Evolutionary conservation across 2,113 vertebrate species (phyloP), one percentile per base, ranked within the genome.

Genomic region (Eublepharis macularius): DNA sequence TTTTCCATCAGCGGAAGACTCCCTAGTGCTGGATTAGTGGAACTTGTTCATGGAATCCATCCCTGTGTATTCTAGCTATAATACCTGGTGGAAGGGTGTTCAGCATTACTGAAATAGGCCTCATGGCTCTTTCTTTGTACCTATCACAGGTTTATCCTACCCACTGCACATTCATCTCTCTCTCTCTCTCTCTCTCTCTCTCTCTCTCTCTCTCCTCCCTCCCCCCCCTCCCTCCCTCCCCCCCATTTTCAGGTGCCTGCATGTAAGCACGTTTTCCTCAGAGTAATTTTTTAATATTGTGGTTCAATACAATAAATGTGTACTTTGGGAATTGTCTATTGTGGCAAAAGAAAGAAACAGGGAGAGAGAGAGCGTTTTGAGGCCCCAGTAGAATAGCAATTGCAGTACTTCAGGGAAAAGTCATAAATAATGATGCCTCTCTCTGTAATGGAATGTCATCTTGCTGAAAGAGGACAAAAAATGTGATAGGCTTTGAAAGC

Each of bases 401-500:
- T 9, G n/a, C 39, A 47, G 79, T 70, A 32, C 72, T 79, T 87
- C 51, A 68, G 49, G 43, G n/a, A 24, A 34, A 76, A 60, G 63
- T 80, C 41, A 45, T 86, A 81, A 51, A 81, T 76, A 36, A 83
- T 45, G 36, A 68, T 41, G 29, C 78, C 47, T 72, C 12, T 60
- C 49, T 63, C 10, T 80, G 68, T 84, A 80, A 75, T 80, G 45
- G 47, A 57, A 82, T 84, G 82, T 80, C 69, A 14, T 68, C 17
- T 14, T 70, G 68, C 10, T 51, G 26, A 57, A 49, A 66, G 66
- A 83, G 41, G 34, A 73, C 54, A 32, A 60, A 87, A n/a, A 70
- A 72, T 60, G 39, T 13, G 51, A 87, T 87, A 73, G 29, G 66
- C 66, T 78, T 24, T 36, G 81, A 83, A 70, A n/a, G 75, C 12